Conservation (phyloP, 2,113 vertebrate species). For the Morone saxatilis region DNA sequence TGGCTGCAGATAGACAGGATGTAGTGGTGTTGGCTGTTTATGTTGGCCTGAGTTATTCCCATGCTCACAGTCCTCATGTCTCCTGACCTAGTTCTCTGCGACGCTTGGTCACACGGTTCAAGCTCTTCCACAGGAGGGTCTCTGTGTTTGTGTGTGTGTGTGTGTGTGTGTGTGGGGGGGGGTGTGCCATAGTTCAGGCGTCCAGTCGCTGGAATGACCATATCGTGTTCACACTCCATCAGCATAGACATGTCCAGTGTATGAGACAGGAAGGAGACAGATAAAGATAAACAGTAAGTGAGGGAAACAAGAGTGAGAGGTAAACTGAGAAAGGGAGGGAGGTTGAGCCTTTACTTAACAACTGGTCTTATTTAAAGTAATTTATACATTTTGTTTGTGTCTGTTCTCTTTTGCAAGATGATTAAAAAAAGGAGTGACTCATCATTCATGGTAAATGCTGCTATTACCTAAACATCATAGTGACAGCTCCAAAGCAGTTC, state of each 20-base stretch:
- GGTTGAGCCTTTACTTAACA: not conserved
- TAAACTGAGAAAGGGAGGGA: slow-evolving; percentile 24
- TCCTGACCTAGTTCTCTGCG: slow-evolving; percentile 58
- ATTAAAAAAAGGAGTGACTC: not conserved
- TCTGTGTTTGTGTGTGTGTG: not conserved
- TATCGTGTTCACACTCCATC: slow-evolving; percentile 28
- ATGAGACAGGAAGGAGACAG: slow-evolving; percentile 24
- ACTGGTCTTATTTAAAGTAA: not conserved
- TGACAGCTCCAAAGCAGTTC: not conserved
- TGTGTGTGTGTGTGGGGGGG: not conserved
- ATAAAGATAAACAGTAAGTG: slow-evolving; percentile 24
- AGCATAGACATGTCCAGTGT: slow-evolving; percentile 18
- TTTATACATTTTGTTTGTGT: not conserved
- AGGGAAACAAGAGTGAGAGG: slow-evolving; percentile 18
- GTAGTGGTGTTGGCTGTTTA: slow-evolving; percentile 41
- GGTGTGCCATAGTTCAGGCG: not conserved
- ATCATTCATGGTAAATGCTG: not conserved
- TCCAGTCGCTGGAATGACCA: not conserved
- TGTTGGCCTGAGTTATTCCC: slow-evolving; percentile 32
- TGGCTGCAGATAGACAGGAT: slow-evolving; percentile 43
- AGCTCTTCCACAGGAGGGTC: not conserved
- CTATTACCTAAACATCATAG: not conserved
- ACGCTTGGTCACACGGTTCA: slow-evolving; percentile 3
- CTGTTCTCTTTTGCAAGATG: not conserved
- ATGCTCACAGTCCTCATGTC: slow-evolving; percentile 31